Conservation (phyloP, 2,888 invertebrate genomes). For the Eilema sororculum region DNA sequence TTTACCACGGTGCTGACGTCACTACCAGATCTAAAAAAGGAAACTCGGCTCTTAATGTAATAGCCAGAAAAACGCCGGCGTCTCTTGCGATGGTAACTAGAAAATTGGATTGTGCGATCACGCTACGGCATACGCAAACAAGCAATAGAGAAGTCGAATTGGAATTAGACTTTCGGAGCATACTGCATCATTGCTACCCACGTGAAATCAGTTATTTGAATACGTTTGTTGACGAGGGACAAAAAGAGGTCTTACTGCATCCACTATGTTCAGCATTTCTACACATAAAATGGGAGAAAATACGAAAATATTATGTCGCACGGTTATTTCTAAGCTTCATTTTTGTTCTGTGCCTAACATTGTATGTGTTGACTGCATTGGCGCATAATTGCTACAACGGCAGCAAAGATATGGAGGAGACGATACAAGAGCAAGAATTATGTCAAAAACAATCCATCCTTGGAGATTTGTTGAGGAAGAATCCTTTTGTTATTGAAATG, state of each 20-base stretch:
- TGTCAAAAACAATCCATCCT: conserved; percentile 93
- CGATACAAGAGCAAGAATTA: conserved; percentile 90
- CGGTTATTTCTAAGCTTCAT: conserved; percentile 92
- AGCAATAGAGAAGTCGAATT: conserved; percentile 93
- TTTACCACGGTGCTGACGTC: conserved; percentile 95
- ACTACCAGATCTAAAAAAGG: conserved; percentile 95
- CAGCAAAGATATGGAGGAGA: conserved; percentile 91
- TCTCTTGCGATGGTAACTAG: conserved; percentile 94
- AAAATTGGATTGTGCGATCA: conserved; percentile 93
- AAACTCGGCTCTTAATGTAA: conserved; percentile 94
- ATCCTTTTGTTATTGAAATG: conserved; percentile 92
- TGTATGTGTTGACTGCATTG: conserved; percentile 93
- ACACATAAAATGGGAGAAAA: conserved; percentile 96
- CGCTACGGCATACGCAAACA: conserved; percentile 92
- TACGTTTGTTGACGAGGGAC: conserved; percentile 95
- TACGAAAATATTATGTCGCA: conserved; percentile 94
- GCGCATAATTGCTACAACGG: conserved; percentile 95
- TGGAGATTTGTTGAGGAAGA: conserved; percentile 91
- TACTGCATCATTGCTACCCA: conserved; percentile 93
- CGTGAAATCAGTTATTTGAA: conserved; percentile 95
- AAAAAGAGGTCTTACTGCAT: conserved; percentile 94
- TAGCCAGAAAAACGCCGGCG: conserved; percentile 94
- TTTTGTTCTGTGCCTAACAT: conserved; percentile 92
- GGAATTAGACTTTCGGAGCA: conserved; percentile 93
- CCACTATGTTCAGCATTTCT: conserved; percentile 95